phyloP scores from a whole-genome alignment of 2,113 vertebrate genomes.

The Erpornis zantholeuca region DNA sequence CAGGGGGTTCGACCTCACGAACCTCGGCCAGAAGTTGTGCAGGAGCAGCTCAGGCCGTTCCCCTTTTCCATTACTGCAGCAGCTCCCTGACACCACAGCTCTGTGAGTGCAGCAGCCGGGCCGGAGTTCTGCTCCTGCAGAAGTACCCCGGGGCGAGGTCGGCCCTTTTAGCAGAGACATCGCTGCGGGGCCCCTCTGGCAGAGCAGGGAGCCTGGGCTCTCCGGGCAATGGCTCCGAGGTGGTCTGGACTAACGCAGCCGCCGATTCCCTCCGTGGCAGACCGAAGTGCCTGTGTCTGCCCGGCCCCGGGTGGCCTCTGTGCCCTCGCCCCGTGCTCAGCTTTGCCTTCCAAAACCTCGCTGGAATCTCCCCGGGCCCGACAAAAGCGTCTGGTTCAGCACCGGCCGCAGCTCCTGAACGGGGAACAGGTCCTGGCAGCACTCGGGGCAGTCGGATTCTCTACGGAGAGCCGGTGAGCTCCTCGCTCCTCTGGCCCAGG shows the following conservation, averaged over 20 bases:
- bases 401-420: not conserved
- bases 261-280: not conserved
- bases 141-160: not conserved
- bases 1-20: not conserved
- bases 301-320: not conserved
- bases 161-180: rapidly evolving
- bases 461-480: rapidly evolving
- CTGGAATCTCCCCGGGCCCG: not conserved
- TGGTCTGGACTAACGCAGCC: not conserved
- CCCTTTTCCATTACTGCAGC: not conserved
- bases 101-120: not conserved
- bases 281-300: not conserved
- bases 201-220: rapidly evolving
- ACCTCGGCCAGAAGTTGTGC: not conserved
- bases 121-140: not conserved
- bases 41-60: not conserved
- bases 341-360: not conserved
- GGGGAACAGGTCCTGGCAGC: not conserved
- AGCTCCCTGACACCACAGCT: not conserved
- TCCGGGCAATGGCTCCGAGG: rapidly evolving
- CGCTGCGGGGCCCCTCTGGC: not conserved
- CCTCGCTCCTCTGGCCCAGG: rapidly evolving
- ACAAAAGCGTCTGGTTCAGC: not conserved
- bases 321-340: not conserved
- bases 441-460: too few species aligned